Evolutionary conservation across 1,140 invertebrate species (phyloP), one percentile per base, ranked within the genome.

Genomic region (Drosophila sproati): DNA sequence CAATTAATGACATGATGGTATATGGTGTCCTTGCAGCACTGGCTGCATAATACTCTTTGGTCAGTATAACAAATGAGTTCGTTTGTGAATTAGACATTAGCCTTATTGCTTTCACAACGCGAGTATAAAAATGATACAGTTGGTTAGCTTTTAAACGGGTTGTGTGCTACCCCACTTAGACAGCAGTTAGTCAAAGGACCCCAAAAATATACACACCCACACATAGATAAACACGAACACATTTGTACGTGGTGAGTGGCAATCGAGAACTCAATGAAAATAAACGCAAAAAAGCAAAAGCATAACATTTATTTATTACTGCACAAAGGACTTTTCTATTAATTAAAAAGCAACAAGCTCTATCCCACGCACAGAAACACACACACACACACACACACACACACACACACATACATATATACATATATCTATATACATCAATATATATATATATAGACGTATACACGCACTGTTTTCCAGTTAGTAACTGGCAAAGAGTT

Each of bases 231-330:
- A 29, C 37, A 3, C 31, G 35, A 43, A 8, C 32, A 39, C 10
- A 61, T 12, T 7, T 10, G 6, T 37, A 50, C 34, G n/a, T 29
- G 37, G 61, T 62, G 62, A 67, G 63, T 74, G 76, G 69, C 76
- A 79, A 72, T 76, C 80, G 80, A 73, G 68, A 64, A 55, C 66
- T 52, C 71, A 71, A 75, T 62, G 67, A 75, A 73, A 89, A 83
- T 73, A 80, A 78, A 89, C 73, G 85, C 77, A 82, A 80, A 35
- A 68, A 79, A 75, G 74, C 78, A 82, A 82, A 91, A 88, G 67
- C 86, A 91, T 91, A 91, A 91, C 91, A 91, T 91, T 91, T 91
- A 91, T 91, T 91, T 91, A 91, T 91, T 90, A 91, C 90, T 91
- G 83, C 88, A 91, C 90, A 91, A 91, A 91, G 90, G 90, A 91